These are phyloP conservation scores for Dromas ardeola DNA, from an alignment of 2,113 vertebrate species.

Conservation along the genomic window DNA sequence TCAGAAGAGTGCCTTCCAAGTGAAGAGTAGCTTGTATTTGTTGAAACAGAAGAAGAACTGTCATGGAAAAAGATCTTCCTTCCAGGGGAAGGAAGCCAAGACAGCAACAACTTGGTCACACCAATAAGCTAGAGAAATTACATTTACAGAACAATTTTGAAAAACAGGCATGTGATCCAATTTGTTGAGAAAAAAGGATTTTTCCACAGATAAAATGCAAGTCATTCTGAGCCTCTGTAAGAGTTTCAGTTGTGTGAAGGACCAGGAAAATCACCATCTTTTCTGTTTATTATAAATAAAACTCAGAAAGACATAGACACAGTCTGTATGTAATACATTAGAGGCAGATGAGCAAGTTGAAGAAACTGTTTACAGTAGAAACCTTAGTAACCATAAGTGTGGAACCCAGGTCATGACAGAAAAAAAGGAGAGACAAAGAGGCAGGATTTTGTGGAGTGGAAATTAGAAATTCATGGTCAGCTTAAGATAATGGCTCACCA, in stretches of 20 bases:
- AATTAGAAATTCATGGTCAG: background rate
- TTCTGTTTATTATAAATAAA: background rate
- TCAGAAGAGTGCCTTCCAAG: background rate
- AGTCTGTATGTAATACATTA: background rate
- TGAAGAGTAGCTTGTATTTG: background rate
- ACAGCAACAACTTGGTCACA: background rate
- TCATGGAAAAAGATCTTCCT: background rate
- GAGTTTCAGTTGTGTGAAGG: background rate
- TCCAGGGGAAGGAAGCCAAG: background rate
- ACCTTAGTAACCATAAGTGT: background rate
- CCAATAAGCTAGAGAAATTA: background rate
- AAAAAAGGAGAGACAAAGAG: background rate
- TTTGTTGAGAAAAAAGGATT: background rate
- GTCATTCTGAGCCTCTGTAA: background rate
- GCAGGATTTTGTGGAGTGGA: background rate
- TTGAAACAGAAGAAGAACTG: background rate
- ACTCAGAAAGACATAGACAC: background rate
- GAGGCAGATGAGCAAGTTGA: background rate
- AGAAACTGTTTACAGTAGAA: background rate
- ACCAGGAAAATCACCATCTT: background rate
- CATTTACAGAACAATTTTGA: background rate
- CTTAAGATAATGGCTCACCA: background rate
- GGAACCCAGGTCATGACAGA: background rate
- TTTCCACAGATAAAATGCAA: background rate
- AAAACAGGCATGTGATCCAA: background rate